phyloP scores from a whole-genome alignment of 1,140 invertebrate species.

The Panulirus ornatus region DNA sequence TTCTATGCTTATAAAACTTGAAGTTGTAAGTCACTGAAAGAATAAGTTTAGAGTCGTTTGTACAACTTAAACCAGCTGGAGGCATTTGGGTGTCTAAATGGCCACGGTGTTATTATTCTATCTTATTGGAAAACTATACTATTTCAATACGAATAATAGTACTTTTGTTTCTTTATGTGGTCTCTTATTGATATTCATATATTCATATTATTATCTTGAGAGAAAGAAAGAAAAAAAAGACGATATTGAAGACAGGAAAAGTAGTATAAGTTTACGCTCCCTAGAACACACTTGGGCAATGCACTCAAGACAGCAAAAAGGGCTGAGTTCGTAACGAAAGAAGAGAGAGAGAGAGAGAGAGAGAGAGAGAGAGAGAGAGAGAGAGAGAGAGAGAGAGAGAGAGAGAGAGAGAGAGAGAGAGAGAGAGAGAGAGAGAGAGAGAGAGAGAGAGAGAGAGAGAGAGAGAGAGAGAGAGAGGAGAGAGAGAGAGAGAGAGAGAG shows the following conservation, averaged over 20 bases:
- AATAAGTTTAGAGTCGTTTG: too few relatives aligned
- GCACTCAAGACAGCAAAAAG: neutral
- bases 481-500: conserved; percentile 7
- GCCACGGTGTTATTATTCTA: too few relatives aligned
- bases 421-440: neutral
- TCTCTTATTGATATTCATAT: too few relatives aligned
- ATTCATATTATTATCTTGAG: too few relatives aligned
- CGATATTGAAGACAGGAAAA: too few relatives aligned
- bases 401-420: neutral
- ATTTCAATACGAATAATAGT: too few relatives aligned
- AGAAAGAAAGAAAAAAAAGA: too few relatives aligned
- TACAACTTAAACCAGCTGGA: too few relatives aligned
- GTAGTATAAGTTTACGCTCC: neutral
- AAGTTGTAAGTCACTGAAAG: too few relatives aligned
- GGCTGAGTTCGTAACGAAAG: neutral
- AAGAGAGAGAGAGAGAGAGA: neutral
- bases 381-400: neutral
- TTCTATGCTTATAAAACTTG: too few relatives aligned
- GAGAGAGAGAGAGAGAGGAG: neutral
- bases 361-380: neutral
- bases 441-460: neutral
- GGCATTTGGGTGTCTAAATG: too few relatives aligned
- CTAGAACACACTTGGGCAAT: neutral
- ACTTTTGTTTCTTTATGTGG: conserved; percentile 96
- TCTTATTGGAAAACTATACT: too few relatives aligned